phyloP scores from a whole-genome alignment of 2,888 invertebrate genomes.

The Pristionchus arcanus region DNA sequence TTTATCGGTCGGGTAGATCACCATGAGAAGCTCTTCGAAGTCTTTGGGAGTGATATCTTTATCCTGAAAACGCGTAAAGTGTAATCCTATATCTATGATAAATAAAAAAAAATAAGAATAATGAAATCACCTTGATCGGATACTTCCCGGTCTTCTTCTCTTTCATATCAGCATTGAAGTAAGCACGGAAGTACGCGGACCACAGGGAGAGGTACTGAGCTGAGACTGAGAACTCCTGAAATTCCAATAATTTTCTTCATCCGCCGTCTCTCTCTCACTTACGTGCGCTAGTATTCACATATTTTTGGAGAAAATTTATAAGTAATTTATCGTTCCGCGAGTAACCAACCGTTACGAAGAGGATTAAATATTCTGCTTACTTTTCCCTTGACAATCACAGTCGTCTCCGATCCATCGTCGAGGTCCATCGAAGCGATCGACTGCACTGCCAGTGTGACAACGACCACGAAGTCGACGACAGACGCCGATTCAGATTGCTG shows the following conservation, averaged over 20 bases:
- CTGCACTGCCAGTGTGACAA: neutral
- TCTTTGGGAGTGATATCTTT: neutral
- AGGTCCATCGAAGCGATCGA: neutral
- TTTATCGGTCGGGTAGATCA: neutral
- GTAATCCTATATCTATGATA: too few species aligned
- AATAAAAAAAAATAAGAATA: neutral
- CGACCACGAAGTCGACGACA: neutral
- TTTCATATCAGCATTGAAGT: slow-evolving; percentile 19
- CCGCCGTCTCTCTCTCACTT: too few species aligned
- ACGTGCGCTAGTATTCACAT: too few species aligned
- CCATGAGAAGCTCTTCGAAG: slow-evolving; percentile 18
- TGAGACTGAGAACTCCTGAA: neutral
- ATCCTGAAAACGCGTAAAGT: too few species aligned
- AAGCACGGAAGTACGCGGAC: neutral
- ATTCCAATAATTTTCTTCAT: too few species aligned
- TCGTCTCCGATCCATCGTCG: neutral
- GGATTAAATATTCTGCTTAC: neutral
- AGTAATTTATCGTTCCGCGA: too few species aligned
- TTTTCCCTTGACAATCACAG: neutral
- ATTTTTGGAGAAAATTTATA: too few species aligned
- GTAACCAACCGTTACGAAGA: too few species aligned
- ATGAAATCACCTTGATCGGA: neutral
- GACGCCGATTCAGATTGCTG: neutral
- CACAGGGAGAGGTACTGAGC: neutral
- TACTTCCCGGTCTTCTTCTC: neutral